Percentiles rank a stretch among this genome's conserved stretches.
Evolutionary conservation across 1,140 invertebrate species (phyloP).

Genomic region (Laupala kohalensis): DNA sequence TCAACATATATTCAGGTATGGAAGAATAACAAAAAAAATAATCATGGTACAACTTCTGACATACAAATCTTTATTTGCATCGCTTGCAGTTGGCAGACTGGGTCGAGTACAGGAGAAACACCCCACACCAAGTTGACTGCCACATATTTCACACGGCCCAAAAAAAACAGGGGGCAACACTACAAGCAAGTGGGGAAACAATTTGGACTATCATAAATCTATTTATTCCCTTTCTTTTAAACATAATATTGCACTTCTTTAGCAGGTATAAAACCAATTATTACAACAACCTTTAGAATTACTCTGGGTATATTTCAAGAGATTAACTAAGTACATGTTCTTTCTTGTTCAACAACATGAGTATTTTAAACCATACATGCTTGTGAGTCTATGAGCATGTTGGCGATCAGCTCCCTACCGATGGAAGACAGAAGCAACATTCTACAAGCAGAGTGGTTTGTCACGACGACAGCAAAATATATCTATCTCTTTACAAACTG

Average conservation of each 20-base stretch:
- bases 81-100: background rate
- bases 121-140: conserved; percentile 10
- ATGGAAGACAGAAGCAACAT: conserved; percentile 14
- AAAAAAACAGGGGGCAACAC: conserved; percentile 6
- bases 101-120: conserved; percentile 11
- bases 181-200: conserved; percentile 12
- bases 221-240: conserved; percentile 1
- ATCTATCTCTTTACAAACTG: conserved; percentile 12
- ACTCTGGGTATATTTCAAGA: conserved; percentile 5
- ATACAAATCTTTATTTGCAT: conserved; percentile 10
- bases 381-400: conserved; percentile 5
- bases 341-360: conserved; percentile 7
- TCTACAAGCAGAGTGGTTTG: conserved; percentile 9
- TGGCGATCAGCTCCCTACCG: background rate
- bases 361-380: conserved; percentile 6
- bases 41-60: background rate
- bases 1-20: too few species aligned
- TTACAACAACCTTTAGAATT: conserved; percentile 9
- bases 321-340: conserved; percentile 6
- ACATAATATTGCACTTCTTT: conserved; percentile 15
- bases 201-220: conserved; percentile 12
- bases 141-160: conserved; percentile 5
- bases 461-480: conserved; percentile 13
- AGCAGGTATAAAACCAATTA: conserved; percentile 13
- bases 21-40: background rate